These are phyloP conservation scores for Colletes gigas DNA, from an alignment of 1,140 invertebrate species.

Conservation along the genomic window DNA sequence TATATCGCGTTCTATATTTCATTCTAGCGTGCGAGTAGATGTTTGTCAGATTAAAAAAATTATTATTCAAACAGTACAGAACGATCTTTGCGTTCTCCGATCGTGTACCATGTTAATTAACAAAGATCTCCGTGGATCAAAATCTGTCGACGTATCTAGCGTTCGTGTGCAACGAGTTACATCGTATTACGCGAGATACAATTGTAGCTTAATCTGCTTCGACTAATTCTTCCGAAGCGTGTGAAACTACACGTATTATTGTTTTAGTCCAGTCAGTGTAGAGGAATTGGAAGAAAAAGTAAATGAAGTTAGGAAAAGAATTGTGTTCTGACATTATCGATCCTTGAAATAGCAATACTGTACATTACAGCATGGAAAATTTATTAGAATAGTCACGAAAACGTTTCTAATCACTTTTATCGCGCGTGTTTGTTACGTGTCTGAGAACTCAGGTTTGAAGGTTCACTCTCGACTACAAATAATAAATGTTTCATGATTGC, in stretches of 20 bases:
- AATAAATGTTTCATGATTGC: no score
- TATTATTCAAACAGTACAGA: constrained; percentile 24
- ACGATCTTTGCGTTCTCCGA: constrained; percentile 8
- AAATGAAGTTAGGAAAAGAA: no score
- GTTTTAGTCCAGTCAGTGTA: no score
- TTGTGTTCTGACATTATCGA: no score
- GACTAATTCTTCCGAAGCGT: neutral
- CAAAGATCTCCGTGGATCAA: neutral
- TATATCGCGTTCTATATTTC: neutral
- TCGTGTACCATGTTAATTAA: neutral
- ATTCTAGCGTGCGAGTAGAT: neutral
- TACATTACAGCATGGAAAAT: no score
- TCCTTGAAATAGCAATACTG: no score
- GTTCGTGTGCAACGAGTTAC: neutral
- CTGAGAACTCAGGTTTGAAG: no score
- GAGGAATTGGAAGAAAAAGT: neutral
- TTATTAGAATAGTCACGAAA: no score
- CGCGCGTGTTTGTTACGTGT: no score
- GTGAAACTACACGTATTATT: neutral
- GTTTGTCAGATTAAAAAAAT: constrained; percentile 23
- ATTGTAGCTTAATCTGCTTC: neutral
- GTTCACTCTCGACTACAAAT: no score
- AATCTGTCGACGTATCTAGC: neutral
- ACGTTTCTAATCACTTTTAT: no score
- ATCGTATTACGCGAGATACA: no score